Base-by-base conservation (phyloP, 2,113 vertebrate species). In the Petrocephalus microphthalmus region DNA sequence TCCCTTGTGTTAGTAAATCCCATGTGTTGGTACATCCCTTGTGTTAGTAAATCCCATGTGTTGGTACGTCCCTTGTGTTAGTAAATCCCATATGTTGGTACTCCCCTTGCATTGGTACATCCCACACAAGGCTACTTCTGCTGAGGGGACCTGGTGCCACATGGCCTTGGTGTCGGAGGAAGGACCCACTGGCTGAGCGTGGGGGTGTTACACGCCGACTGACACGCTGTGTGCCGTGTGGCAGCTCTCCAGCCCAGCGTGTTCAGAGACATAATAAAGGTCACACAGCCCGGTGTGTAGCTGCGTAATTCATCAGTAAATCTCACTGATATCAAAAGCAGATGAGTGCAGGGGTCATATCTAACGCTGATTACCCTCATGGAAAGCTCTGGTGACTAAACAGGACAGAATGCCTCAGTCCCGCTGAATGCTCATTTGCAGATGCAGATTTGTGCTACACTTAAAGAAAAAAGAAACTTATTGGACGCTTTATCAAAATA, bases 281-380 rank as follows among this genome's bases (percentile, higher is more conserved):
- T 42, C 33, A 19, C 37, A 15, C 15, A 33, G 71, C 17, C 71
- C 11, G 33, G 71, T 78, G 71, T 78, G 33, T 33, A 78, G 13
- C 71, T 78, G 71, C 3, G 15, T 42, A 78, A 78, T 78, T 78
- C 33, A 78, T 78, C 71, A 42, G 29, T 78, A 42, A 78, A 78
- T 42, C 71, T 78, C 71, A 78, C 29, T 78, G 71, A 78, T 78
- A 78, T 78, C 13, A 78, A 78, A 78, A 37, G 33, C 33, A 10
- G 33, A 78, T 78, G 71, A 78, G n/a, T 78, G 11, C 29, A 78
- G 29, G 29, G 71, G 71, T 78, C 15, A 42, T 78, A 78, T 42
- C 71, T 78, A 78, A 37, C 33, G 37, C 33, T 78, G 71, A 78
- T 78, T 78, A 78, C 71, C 71, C 71, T 78, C 33, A 78, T 78